Conservation (phyloP, 2,888 invertebrate species). For the Poecilus cupreus region DNA sequence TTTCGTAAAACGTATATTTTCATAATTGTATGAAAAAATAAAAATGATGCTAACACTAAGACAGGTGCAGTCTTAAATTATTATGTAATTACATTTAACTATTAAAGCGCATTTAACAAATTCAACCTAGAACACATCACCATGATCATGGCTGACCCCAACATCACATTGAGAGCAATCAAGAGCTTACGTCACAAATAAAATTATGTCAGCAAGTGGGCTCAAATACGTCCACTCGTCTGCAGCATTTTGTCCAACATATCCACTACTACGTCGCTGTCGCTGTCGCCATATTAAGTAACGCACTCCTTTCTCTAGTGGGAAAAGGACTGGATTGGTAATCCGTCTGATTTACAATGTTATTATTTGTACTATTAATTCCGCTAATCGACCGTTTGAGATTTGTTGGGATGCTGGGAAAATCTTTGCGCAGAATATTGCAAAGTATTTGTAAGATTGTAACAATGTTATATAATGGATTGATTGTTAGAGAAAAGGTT, state of each 20-base stretch:
- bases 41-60: too few species aligned
- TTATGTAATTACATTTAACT: too few species aligned
- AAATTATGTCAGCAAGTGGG: background rate
- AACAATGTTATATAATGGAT: too few species aligned
- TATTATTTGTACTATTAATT: constrained; percentile 1
- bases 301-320: constrained; percentile 13
- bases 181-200: background rate
- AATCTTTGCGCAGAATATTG: background rate
- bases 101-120: too few species aligned
- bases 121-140: too few species aligned
- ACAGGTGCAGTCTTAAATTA: too few species aligned
- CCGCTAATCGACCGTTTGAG: background rate
- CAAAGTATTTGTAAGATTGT: background rate
- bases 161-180: background rate
- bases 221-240: background rate
- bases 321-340: background rate
- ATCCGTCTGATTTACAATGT: background rate
- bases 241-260: background rate
- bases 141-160: too few species aligned
- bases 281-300: background rate
- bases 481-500: too few species aligned
- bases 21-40: too few species aligned
- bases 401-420: background rate
- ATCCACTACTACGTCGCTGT: background rate
- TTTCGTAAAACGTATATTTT: too few species aligned